A percentile compares a stretch with the other conserved stretches of the same genome.
Evolutionary conservation across 2,113 vertebrate genomes (phyloP).

Genomic region (Eolophus roseicapilla): DNA sequence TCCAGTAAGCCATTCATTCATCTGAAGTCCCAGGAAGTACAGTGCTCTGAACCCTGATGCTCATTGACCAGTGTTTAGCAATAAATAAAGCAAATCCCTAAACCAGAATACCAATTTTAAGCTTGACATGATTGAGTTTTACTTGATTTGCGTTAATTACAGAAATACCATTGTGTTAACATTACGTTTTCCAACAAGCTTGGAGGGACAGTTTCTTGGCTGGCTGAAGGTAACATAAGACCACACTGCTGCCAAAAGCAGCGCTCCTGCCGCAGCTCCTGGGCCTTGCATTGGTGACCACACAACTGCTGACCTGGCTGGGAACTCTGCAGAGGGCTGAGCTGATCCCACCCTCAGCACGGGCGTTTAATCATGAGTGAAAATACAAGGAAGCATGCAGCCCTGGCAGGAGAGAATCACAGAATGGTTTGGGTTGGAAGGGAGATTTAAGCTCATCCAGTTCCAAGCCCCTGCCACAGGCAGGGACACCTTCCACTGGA

Average conservation of each 20-base stretch:
- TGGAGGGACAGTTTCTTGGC: background rate
- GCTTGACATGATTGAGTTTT: background rate
- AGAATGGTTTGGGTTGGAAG: background rate
- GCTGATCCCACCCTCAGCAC: background rate
- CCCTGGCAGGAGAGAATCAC: background rate
- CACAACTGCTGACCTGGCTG: background rate
- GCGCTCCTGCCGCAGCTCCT: background rate
- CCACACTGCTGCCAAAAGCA: background rate
- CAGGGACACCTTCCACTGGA: background rate
- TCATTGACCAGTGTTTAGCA: background rate
- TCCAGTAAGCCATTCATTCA: background rate
- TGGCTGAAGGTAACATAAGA: background rate
- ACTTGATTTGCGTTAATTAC: slow-evolving; percentile 17
- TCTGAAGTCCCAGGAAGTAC: background rate
- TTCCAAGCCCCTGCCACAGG: accelerated
- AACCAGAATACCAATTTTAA: background rate
- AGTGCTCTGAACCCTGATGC: background rate
- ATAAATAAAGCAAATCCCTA: slow-evolving; percentile 15
- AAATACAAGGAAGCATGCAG: background rate
- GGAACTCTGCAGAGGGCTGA: background rate
- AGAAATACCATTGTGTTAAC: background rate
- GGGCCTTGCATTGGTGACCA: background rate
- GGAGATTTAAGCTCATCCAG: background rate
- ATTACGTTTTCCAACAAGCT: background rate
- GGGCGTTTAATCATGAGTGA: background rate